Evolutionary conservation across 2,113 vertebrate species (phyloP).

Genomic region (Phainopepla nitens): DNA sequence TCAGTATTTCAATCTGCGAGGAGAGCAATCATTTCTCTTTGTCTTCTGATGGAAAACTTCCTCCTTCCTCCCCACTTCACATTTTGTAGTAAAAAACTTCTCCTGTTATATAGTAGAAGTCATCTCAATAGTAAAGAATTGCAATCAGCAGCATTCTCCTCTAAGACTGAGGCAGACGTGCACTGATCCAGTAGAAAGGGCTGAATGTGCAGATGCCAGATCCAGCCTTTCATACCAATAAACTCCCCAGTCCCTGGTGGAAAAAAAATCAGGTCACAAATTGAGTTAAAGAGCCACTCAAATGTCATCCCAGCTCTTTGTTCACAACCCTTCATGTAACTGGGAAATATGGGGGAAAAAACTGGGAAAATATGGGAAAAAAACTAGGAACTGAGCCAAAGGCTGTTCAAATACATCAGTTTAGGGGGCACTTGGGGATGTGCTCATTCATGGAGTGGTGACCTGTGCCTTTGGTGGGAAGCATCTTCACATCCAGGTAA

Average conservation of each 20-base stretch:
- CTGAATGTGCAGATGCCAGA: background rate
- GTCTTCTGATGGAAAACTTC: slow-evolving; percentile 23
- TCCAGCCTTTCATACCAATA: background rate
- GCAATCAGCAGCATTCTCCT: background rate
- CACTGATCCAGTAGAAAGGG: background rate
- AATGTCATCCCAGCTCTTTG: background rate
- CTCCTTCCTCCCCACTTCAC: background rate
- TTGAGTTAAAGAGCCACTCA: background rate
- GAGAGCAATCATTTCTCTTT: slow-evolving; percentile 43
- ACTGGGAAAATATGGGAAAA: too few species aligned
- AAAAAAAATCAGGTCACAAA: background rate
- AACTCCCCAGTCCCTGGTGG: background rate
- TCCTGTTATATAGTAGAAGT: background rate
- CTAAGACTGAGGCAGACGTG: background rate
- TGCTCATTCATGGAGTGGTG: accelerated
- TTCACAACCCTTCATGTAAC: background rate
- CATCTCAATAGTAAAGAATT: background rate
- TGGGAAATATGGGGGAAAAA: accelerated
- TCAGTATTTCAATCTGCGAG: background rate
- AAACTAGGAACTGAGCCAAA: background rate
- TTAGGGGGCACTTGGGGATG: too few species aligned
- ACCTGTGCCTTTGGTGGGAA: background rate
- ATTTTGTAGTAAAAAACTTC: background rate
- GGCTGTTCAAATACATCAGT: background rate
- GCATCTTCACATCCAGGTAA: background rate